phyloP scores from a whole-genome alignment of 2,888 invertebrate genomes.

The Ichneumoninae sp. region DNA sequence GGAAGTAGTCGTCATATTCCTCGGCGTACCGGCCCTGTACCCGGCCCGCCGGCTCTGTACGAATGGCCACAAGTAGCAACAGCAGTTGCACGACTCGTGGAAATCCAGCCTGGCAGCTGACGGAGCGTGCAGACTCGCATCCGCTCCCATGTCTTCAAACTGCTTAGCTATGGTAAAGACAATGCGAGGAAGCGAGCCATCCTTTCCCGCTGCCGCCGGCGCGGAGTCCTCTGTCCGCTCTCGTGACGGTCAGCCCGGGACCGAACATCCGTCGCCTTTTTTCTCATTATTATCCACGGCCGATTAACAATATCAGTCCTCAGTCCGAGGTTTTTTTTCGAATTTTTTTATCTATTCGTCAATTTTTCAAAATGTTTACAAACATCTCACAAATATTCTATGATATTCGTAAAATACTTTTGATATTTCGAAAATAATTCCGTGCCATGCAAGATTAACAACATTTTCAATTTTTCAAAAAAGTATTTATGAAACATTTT shows the following conservation, averaged over 20 bases:
- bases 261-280: not conserved
- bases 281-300: not conserved
- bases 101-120: conserved; percentile 74
- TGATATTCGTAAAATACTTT: too few relatives aligned
- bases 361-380: too few relatives aligned
- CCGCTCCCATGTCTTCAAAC: conserved; percentile 82
- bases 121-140: conserved; percentile 78
- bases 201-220: conserved; percentile 78
- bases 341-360: too few relatives aligned
- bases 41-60: conserved; percentile 5
- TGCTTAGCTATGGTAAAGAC: conserved; percentile 78
- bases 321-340: too few relatives aligned
- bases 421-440: too few relatives aligned
- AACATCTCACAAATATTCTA: too few relatives aligned
- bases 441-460: too few relatives aligned
- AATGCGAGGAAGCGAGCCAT: conserved; percentile 83
- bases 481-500: too few relatives aligned
- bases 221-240: conserved; percentile 14
- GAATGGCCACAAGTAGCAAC: conserved; percentile 9
- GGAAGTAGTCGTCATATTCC: conserved; percentile 42
- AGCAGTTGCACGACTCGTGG: conserved; percentile 64
- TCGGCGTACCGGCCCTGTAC: conserved; percentile 2
- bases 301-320: not conserved
- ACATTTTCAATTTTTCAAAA: too few relatives aligned
- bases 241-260: not conserved